Base-by-base conservation (phyloP, 2,888 invertebrate species). In the Leptothorax acervorum region DNA sequence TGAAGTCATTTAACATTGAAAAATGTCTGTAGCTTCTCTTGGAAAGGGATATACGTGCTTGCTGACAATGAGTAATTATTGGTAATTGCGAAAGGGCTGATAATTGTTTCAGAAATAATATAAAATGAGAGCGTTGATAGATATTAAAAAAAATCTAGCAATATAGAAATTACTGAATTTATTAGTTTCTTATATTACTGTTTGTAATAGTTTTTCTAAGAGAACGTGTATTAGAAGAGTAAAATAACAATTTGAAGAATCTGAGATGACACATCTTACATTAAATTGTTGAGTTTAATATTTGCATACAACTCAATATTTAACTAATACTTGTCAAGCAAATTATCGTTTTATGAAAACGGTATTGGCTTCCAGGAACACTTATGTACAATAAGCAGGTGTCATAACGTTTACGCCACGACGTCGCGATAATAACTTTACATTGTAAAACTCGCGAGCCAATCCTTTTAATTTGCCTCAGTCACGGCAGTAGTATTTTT, bases 341-440 rank as follows among this genome's bases (percentile, higher is more conserved):
- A 70, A 79, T 57, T 70, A 71, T 12, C 48, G 18, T 12, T 62
- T 81, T 71, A 39, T 71, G 48, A 48, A 79, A 70, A 70, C 57
- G 23, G 18, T 18, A 78, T 66, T 66, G 31, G 60, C 18, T 81
- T 81, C 79, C 23, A 81, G 71, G 79, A 81, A 81, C 48, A 71
- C 48, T 71, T 62, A 31, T 6, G 71, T 39, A 81, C 71, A 71
- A 65, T 76, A 42, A 60, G 48, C 60, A 81, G 71, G 79, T 81
- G 79, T 81, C 79, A 71, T 70, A 71, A 81, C 79, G 70, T 71
- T 81, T 81, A 71, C 71, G 51, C 39, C 71, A 51, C 48, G 48
- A 51, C 48, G 48, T 62, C 71, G 71, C 79, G 71, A 81, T 81
- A 79, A 79, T 79, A 71, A 81, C 79, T 81, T 81, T 71, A 81